These are phyloP conservation scores for Spatulosminthurus flaviceps DNA, from an alignment of 2,888 invertebrate species.

Conservation along the genomic window DNA sequence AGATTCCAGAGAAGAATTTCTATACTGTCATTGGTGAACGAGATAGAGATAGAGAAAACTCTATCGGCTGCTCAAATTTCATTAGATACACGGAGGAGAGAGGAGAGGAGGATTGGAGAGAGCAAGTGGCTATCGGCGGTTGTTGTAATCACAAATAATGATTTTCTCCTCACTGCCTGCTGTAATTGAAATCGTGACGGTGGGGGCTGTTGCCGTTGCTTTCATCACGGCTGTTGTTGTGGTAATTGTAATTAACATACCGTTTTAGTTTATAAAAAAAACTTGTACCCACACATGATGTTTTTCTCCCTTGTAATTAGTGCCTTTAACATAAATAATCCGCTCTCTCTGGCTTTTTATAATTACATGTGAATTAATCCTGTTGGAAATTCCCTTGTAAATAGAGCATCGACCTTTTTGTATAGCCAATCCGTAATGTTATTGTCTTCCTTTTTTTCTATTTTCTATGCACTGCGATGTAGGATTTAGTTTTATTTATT, in stretches of 20 bases:
- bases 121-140: conserved; percentile 12
- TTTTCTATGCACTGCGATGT: too few species aligned
- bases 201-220: conserved; percentile 42
- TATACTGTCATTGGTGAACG: too few species aligned
- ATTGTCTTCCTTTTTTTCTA: neutral
- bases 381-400: neutral
- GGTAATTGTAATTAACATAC: conserved; percentile 41
- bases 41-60: too few species aligned
- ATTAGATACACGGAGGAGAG: neutral
- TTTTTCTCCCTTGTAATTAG: too few species aligned
- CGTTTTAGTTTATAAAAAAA: too few species aligned
- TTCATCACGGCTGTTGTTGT: conserved; percentile 38
- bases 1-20: too few species aligned
- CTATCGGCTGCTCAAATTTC: neutral
- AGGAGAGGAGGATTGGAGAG: neutral
- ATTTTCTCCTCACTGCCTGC: conserved; percentile 41
- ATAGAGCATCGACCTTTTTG: neutral
- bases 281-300: too few species aligned
- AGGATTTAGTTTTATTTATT: too few species aligned
- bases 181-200: conserved; percentile 44
- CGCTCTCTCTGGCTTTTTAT: neutral
- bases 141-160: conserved; percentile 34
- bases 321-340: neutral
- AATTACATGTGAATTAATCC: conserved; percentile 4
- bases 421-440: neutral